Evolutionary conservation across 2,888 invertebrate genomes (phyloP).

Genomic region (Brachyptera risi): DNA sequence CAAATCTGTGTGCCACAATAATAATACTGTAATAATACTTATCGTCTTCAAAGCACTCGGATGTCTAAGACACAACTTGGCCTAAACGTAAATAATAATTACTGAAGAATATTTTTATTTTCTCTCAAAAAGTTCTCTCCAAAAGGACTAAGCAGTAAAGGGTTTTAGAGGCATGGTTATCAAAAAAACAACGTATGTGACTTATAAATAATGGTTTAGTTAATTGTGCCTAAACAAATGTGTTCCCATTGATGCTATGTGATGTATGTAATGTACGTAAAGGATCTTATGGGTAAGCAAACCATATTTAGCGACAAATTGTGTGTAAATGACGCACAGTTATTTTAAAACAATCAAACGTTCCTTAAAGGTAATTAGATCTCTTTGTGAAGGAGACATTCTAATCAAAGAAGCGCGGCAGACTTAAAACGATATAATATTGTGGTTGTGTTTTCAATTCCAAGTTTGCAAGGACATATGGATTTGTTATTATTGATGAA

Average conservation of each 20-base stretch:
- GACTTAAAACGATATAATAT: too few relatives aligned
- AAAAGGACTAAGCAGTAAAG: background rate
- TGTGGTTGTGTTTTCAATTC: too few relatives aligned
- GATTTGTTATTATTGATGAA: slow-evolving; percentile 21
- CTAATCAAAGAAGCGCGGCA: slow-evolving; percentile 11
- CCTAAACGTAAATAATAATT: background rate
- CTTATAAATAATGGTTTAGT: slow-evolving; percentile 4
- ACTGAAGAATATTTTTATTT: background rate
- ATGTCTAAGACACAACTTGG: background rate
- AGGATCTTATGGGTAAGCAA: background rate
- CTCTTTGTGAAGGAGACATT: background rate
- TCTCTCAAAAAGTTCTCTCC: background rate
- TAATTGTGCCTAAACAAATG: slow-evolving; percentile 18
- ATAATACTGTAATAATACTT: background rate
- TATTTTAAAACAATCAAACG: slow-evolving; percentile 23
- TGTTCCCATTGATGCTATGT: slow-evolving; percentile 13
- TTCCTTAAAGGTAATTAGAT: slow-evolving; percentile 23
- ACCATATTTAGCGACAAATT: background rate
- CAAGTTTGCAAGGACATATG: background rate
- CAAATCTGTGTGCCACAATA: background rate
- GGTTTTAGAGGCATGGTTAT: background rate
- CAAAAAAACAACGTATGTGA: slow-evolving; percentile 7
- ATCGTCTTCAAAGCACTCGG: background rate
- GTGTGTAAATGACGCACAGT: slow-evolving; percentile 9
- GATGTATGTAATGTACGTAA: background rate